Conservation (phyloP, 2,113 vertebrate species). For the Ammodytes dubius region DNA sequence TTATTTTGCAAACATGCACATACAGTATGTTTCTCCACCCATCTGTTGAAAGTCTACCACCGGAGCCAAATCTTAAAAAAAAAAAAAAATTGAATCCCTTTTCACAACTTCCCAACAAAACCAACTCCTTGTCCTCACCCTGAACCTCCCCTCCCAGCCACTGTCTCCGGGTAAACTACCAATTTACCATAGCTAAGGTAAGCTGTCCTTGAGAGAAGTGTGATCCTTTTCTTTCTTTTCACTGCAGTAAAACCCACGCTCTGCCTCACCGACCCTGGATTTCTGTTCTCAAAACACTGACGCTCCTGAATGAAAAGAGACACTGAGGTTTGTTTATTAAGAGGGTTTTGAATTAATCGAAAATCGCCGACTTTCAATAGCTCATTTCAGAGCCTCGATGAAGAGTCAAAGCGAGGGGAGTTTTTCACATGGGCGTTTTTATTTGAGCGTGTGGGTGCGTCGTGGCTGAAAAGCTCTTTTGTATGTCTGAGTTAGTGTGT, state of each 20-base stretch:
- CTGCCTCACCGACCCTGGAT: slow-evolving; percentile 53
- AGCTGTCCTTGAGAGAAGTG: slow-evolving; percentile 73
- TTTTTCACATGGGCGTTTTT: not conserved
- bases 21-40: not conserved
- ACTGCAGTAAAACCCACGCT: slow-evolving; percentile 65
- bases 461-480: slow-evolving; percentile 12
- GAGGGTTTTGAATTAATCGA: slow-evolving; percentile 39
- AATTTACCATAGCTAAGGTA: slow-evolving; percentile 52
- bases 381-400: slow-evolving; percentile 35
- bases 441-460: slow-evolving; percentile 6
- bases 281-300: slow-evolving; percentile 33
- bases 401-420: slow-evolving; percentile 48
- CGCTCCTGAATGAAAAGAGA: slow-evolving; percentile 56
- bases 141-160: slow-evolving; percentile 13
- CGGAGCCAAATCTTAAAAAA: too few relatives aligned
- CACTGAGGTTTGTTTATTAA: slow-evolving; percentile 45
- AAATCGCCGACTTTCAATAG: slow-evolving; percentile 60
- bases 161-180: slow-evolving; percentile 47
- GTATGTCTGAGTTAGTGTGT: not conserved
- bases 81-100: not conserved
- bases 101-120: not conserved
- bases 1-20: not conserved
- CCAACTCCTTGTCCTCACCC: slow-evolving; percentile 3
- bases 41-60: not conserved
- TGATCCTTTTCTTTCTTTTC: slow-evolving; percentile 52